These are phyloP conservation scores for Leptoteleia sp. DNA, from an alignment of 1,140 invertebrate species.

Conservation along the genomic window DNA sequence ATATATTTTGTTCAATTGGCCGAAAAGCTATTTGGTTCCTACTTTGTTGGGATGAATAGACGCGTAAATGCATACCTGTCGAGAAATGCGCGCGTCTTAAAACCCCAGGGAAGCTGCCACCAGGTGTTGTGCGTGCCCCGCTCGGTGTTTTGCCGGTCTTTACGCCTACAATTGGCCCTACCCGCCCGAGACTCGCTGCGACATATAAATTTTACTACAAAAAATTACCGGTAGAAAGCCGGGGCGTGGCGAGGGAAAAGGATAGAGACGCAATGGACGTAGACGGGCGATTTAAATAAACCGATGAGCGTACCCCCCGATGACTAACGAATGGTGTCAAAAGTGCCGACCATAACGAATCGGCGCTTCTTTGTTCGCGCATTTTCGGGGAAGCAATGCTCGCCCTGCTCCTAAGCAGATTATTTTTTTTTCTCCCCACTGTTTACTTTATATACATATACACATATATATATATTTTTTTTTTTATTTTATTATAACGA, in stretches of 20 bases:
- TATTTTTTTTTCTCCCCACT: slow-evolving; percentile 23
- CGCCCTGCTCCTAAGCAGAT: slow-evolving; percentile 49
- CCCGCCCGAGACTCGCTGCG: slow-evolving; percentile 22
- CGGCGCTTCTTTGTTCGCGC: slow-evolving; percentile 24
- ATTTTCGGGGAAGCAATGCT: slow-evolving; percentile 34
- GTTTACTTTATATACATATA: slow-evolving; percentile 41
- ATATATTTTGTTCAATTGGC: slow-evolving; percentile 55
- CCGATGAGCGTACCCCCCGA: slow-evolving; percentile 41
- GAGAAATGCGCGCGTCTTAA: slow-evolving; percentile 46
- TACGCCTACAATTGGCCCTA: slow-evolving; percentile 43
- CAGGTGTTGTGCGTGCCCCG: slow-evolving; percentile 48
- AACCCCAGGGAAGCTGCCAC: slow-evolving; percentile 44
- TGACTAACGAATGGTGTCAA: slow-evolving; percentile 57
- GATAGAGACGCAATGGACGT: slow-evolving; percentile 32
- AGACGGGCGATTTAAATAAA: slow-evolving; percentile 45
- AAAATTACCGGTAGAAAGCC: slow-evolving; percentile 43
- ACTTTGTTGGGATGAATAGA: slow-evolving; percentile 55
- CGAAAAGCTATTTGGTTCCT: slow-evolving; percentile 58
- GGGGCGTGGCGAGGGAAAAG: slow-evolving; percentile 27
- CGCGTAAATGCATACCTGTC: slow-evolving; percentile 62
- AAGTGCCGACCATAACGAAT: slow-evolving; percentile 61
- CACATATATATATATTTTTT: no score
- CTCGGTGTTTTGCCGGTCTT: slow-evolving; percentile 39
- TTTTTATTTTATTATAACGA: slow-evolving; percentile 21
- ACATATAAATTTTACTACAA: slow-evolving; percentile 49